Percentiles rank a stretch among this genome's conserved stretches.
Conservation (phyloP, 2,888 invertebrate genomes). For the Uloborus plumipes region DNA sequence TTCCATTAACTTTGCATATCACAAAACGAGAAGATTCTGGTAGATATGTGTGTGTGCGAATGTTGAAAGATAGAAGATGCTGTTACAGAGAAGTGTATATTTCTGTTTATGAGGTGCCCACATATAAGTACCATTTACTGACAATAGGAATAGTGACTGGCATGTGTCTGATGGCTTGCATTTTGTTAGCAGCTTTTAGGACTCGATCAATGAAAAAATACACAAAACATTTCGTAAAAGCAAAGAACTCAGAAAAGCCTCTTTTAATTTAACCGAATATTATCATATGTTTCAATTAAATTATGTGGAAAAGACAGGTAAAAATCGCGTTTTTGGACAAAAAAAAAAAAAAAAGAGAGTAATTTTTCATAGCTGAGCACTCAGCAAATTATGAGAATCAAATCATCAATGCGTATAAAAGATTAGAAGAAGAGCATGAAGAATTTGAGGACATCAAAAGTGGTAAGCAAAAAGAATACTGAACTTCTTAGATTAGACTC, state of each 20-base stretch:
- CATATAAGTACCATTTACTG: constrained; percentile 39
- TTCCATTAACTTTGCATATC: constrained; percentile 17
- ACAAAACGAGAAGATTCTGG: constrained; percentile 18
- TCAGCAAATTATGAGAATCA: no score
- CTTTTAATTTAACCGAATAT: constrained; percentile 13
- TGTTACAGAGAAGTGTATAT: constrained; percentile 27
- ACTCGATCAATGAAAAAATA: constrained; percentile 24
- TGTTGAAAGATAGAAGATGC: constrained; percentile 12
- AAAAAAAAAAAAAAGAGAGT: no score
- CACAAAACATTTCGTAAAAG: constrained; percentile 9
- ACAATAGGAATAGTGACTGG: constrained; percentile 22
- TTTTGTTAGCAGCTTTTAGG: constrained; percentile 21
- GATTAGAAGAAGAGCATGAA: no score
- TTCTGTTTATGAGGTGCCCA: constrained; percentile 34
- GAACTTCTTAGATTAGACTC: no score
- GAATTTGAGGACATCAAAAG: no score
- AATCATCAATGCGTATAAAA: no score
- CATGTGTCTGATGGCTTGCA: constrained; percentile 23
- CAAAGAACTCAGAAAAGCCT: constrained; percentile 18
- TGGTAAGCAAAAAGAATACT: no score
- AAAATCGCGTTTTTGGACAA: no score
- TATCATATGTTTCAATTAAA: no score
- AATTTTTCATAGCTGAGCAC: no score
- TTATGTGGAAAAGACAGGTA: no score
- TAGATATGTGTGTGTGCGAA: constrained; percentile 24